These are phyloP conservation scores for Aphelocoma coerulescens DNA, from an alignment of 2,113 vertebrate genomes.

Conservation along the genomic window DNA sequence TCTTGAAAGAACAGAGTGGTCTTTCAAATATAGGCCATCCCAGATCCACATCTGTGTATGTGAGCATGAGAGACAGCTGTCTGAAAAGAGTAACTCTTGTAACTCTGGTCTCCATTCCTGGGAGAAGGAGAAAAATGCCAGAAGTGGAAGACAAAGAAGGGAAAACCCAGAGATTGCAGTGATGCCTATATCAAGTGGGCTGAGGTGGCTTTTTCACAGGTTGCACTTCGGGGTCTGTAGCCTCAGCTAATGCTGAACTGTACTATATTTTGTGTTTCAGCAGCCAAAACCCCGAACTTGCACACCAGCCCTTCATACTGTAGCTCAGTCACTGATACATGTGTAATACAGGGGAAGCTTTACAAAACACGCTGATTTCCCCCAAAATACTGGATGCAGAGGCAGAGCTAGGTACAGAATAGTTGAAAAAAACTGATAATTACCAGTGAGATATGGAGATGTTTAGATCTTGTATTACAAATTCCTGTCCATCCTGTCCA, in stretches of 20 bases:
- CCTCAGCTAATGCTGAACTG: background rate
- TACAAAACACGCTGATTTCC: background rate
- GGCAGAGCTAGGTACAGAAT: background rate
- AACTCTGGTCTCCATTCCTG: background rate
- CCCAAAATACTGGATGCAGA: background rate
- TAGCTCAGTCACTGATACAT: background rate
- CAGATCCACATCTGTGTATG: background rate
- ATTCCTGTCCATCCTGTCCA: background rate
- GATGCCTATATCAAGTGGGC: background rate
- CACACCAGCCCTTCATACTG: background rate
- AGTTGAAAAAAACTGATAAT: background rate
- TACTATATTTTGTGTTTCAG: background rate
- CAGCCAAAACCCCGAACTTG: background rate
- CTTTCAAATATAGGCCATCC: background rate
- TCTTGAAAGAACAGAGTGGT: background rate
- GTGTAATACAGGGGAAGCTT: background rate
- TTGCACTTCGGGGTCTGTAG: background rate
- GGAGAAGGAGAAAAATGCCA: background rate
- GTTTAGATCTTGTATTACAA: background rate
- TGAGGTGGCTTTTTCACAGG: background rate
- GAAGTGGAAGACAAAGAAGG: background rate
- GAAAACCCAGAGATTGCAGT: background rate
- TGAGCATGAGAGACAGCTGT: background rate
- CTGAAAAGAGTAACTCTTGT: background rate
- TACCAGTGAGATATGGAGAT: accelerated